phyloP scores from a whole-genome alignment of 2,113 vertebrate species.

The Tympanuchus pallidicinctus region DNA sequence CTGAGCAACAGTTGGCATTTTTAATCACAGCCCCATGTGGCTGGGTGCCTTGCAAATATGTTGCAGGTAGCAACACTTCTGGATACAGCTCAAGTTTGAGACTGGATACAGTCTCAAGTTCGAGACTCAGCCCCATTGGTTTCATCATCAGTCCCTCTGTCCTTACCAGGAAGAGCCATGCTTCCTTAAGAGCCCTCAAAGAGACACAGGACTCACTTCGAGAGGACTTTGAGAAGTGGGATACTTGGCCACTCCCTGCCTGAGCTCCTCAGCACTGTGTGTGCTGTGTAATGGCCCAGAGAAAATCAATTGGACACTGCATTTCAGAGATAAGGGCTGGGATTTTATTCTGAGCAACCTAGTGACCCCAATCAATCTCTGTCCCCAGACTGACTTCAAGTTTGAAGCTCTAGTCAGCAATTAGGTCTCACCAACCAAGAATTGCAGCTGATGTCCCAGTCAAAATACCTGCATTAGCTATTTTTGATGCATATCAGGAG shows the following conservation, averaged over 20 bases:
- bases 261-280: constrained; percentile 13
- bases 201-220: background rate
- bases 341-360: constrained; percentile 82
- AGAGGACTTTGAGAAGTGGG: constrained; percentile 56
- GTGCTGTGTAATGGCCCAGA: constrained; percentile 88
- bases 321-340: constrained; percentile 85
- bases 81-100: background rate
- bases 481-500: constrained; percentile 61
- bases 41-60: background rate
- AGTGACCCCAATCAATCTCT: constrained; percentile 93
- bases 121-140: fast-evolving
- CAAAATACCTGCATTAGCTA: constrained; percentile 77
- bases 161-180: background rate
- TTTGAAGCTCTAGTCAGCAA: constrained; percentile 78
- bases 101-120: too few relatives aligned
- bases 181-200: background rate
- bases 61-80: background rate
- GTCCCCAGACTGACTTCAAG: constrained; percentile 80
- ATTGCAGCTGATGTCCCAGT: constrained; percentile 87
- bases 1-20: background rate
- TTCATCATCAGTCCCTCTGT: background rate
- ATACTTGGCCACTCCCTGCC: constrained; percentile 34
- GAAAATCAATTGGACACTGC: constrained; percentile 90
- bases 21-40: background rate
- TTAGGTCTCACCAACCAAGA: constrained; percentile 81